Conservation (phyloP, 2,888 invertebrate genomes). For the Chirona hameri region DNA sequence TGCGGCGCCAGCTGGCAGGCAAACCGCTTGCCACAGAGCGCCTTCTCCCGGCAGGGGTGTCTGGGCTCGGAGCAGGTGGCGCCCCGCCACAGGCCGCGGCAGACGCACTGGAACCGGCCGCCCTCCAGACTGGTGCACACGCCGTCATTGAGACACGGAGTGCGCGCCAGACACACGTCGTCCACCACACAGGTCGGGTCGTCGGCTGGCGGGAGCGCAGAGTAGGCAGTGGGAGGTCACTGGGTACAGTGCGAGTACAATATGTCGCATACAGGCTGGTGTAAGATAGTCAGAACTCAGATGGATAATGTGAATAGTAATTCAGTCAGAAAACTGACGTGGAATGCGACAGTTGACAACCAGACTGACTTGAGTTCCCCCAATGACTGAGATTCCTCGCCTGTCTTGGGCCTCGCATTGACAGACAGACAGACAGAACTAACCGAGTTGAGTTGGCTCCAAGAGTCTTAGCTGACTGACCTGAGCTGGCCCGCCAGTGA, state of each 20-base stretch:
- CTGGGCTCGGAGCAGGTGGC: conserved; percentile 1
- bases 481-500: not conserved
- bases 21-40: not conserved
- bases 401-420: no score
- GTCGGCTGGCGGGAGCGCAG: not conserved
- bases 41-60: not conserved
- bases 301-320: no score
- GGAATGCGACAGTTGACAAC: no score
- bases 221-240: not conserved
- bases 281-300: no score
- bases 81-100: conserved; percentile 3
- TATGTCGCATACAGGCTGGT: no score
- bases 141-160: conserved; percentile 6
- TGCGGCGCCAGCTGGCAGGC: conserved; percentile 3
- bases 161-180: conserved; percentile 25
- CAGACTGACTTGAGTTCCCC: no score
- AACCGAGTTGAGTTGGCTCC: no score
- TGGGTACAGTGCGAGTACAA: no score
- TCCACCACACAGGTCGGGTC: conserved; percentile 13
- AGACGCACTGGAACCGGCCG: conserved; percentile 13
- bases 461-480: not conserved
- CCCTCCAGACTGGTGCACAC: conserved; percentile 2
- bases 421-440: no score
- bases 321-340: no score
- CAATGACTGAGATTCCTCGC: no score